Conservation (phyloP, 2,113 vertebrate species). For the Sceloporus tristichus region DNA sequence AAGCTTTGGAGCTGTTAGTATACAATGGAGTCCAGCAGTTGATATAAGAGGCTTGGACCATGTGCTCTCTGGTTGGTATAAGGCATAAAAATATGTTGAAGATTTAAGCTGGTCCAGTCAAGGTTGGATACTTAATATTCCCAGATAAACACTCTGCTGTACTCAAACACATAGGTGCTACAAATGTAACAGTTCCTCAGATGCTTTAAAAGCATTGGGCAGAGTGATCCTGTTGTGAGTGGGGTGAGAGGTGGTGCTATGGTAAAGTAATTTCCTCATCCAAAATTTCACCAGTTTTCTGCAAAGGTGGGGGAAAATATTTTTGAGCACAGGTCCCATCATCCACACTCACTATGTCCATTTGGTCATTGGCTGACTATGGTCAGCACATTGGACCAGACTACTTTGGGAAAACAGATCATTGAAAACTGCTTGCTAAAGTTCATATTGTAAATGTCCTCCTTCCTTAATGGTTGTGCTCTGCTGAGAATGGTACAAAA, state of each 20-base stretch:
- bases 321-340: background rate
- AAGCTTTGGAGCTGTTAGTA: slow-evolving; percentile 24
- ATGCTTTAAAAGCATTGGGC: background rate
- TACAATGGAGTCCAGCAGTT: background rate
- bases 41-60: background rate
- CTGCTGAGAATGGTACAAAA: background rate
- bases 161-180: background rate
- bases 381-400: background rate
- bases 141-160: background rate
- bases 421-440: background rate
- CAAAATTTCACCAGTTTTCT: background rate
- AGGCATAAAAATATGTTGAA: background rate
- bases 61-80: slow-evolving; percentile 14
- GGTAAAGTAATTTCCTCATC: background rate
- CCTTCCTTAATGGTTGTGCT: background rate
- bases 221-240: background rate
- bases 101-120: background rate
- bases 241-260: background rate
- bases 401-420: background rate
- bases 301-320: background rate
- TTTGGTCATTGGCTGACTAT: background rate
- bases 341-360: background rate
- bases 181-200: background rate
- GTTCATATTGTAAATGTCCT: background rate
- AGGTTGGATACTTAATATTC: background rate